These are phyloP conservation scores for Meandrina meandrites DNA, from an alignment of 92 coral and sea anemone genomes.

Conservation along the genomic window DNA sequence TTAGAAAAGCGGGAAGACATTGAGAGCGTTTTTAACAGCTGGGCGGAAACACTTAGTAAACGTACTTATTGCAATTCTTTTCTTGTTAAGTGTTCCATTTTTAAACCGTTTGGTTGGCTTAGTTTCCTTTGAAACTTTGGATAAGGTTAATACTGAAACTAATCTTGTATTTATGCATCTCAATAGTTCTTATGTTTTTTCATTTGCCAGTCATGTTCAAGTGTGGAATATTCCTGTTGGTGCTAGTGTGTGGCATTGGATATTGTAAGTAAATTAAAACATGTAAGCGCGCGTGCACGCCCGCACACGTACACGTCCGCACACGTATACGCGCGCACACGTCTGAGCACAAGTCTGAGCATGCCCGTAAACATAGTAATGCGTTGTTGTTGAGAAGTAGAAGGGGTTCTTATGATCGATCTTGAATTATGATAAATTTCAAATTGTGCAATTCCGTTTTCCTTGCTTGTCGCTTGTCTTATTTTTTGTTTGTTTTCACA, in stretches of 20 bases:
- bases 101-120: too few relatives aligned
- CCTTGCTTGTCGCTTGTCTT: not conserved
- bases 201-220: not conserved
- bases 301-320: not conserved
- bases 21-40: too few relatives aligned
- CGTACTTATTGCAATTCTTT: too few relatives aligned
- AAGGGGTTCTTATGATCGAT: not conserved
- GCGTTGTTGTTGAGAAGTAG: too few relatives aligned
- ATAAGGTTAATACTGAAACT: too few relatives aligned
- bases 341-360: not conserved
- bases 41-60: too few relatives aligned
- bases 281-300: not conserved
- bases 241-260: not conserved
- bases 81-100: too few relatives aligned
- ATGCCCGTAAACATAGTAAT: too few relatives aligned
- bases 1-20: too few relatives aligned
- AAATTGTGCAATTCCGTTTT: not conserved
- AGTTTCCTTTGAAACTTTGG: too few relatives aligned
- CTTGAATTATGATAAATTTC: too few relatives aligned
- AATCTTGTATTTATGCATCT: not conserved
- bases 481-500: not conserved
- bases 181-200: not conserved
- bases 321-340: not conserved
- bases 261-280: not conserved
- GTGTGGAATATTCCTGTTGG: not conserved